Evolutionary conservation across 2,888 invertebrate species (phyloP).

Genomic region (Pedicia rivosa): DNA sequence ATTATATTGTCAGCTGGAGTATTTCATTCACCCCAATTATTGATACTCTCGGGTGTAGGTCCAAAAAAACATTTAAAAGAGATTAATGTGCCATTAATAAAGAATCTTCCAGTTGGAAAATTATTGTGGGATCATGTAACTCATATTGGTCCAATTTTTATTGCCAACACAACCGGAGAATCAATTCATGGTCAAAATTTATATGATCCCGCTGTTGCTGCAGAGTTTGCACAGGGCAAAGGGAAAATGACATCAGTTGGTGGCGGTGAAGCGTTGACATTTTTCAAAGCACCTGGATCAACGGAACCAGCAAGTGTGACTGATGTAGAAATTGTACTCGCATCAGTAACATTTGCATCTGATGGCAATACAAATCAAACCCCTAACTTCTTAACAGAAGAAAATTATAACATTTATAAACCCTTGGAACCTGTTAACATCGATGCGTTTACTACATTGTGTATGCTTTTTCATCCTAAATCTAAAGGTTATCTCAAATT

Average conservation of each 20-base stretch:
- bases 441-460: conserved; percentile 47
- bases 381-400: conserved; percentile 36
- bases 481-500: conserved; percentile 52
- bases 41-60: conserved; percentile 70
- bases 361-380: conserved; percentile 39
- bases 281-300: conserved; percentile 41
- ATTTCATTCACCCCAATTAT: conserved; percentile 74
- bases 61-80: conserved; percentile 36
- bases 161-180: conserved; percentile 23
- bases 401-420: conserved; percentile 39
- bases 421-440: conserved; percentile 32
- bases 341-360: conserved; percentile 43
- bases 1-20: conserved; percentile 76
- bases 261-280: conserved; percentile 49
- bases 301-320: conserved; percentile 42
- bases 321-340: conserved; percentile 47
- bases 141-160: conserved; percentile 27
- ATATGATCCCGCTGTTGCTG: conserved; percentile 2
- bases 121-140: conserved; percentile 38
- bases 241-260: conserved; percentile 38
- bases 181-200: conserved; percentile 11
- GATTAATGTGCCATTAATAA: conserved; percentile 38
- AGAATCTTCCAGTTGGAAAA: conserved; percentile 47
- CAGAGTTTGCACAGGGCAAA: conserved; percentile 21
- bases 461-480: conserved; percentile 54